A percentile compares a stretch with the other conserved stretches of the same genome.
phyloP scores from a whole-genome alignment of 64 coral and sea anemone genomes.

The Anthopleura sola region DNA sequence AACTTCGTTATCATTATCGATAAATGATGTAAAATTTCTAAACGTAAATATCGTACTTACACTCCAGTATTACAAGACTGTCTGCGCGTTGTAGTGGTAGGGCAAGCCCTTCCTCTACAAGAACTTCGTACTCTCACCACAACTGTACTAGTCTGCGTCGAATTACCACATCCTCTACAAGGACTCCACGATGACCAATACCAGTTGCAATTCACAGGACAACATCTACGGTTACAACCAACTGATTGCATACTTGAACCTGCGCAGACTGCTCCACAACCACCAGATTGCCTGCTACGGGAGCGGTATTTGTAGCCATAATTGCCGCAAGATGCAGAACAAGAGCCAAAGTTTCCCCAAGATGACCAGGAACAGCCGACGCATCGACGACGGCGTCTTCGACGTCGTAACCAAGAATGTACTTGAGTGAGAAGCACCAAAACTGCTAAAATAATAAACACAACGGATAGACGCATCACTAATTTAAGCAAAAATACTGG shows the following conservation, averaged over 20 bases:
- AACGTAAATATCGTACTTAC: slow-evolving; percentile 20
- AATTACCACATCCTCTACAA: slow-evolving; percentile 52
- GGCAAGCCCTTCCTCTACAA: slow-evolving; percentile 64
- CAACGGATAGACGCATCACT: not conserved
- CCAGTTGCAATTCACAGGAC: slow-evolving; percentile 52
- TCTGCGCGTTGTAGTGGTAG: not conserved
- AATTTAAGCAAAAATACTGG: not conserved
- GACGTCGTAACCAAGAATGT: not conserved
- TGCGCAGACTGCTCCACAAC: not conserved
- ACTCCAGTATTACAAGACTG: slow-evolving; percentile 45
- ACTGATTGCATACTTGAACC: no score
- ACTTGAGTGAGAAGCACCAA: not conserved
- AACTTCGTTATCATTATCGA: no score
- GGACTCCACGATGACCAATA: slow-evolving; percentile 44
- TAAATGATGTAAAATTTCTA: not conserved
- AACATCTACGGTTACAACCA: slow-evolving; percentile 30
- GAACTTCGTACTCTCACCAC: slow-evolving; percentile 7
- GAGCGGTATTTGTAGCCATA: not conserved
- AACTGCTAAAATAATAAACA: slow-evolving; percentile 16
- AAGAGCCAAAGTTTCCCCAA: not conserved
- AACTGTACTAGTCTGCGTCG: slow-evolving; percentile 28
- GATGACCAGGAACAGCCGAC: not conserved
- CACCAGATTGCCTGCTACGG: not conserved
- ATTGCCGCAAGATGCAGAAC: slow-evolving; percentile 22
- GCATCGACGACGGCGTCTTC: not conserved